Percentiles rank a stretch among this genome's conserved stretches.
Evolutionary conservation across 2,888 invertebrate species (phyloP).

Genomic region (Tiphia femorata): DNA sequence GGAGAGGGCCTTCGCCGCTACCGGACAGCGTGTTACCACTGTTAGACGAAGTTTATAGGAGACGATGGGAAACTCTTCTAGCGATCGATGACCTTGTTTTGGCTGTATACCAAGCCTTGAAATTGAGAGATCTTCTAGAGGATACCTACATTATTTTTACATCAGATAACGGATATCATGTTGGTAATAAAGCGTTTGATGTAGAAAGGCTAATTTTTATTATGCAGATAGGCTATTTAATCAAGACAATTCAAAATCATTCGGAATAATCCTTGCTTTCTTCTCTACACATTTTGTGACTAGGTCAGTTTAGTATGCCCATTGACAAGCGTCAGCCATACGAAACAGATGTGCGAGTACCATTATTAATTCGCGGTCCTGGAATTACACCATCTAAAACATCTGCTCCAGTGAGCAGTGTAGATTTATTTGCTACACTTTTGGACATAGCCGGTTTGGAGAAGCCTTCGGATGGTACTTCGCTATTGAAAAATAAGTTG

Average conservation of each 20-base stretch:
- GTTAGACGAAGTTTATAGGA: slow-evolving; percentile 80
- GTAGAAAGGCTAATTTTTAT: not conserved
- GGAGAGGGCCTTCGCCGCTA: slow-evolving; percentile 78
- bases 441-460: slow-evolving; percentile 77
- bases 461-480: slow-evolving; percentile 65
- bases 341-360: slow-evolving; percentile 89
- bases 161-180: slow-evolving; percentile 93
- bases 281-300: slow-evolving; percentile 16
- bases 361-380: slow-evolving; percentile 85
- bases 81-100: slow-evolving; percentile 90
- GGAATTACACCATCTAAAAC: slow-evolving; percentile 71
- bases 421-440: slow-evolving; percentile 90
- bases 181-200: slow-evolving; percentile 74
- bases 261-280: not conserved
- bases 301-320: slow-evolving; percentile 90
- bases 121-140: slow-evolving; percentile 72
- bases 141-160: slow-evolving; percentile 87
- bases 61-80: slow-evolving; percentile 84
- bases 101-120: slow-evolving; percentile 74
- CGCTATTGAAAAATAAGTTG: slow-evolving; percentile 51
- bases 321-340: slow-evolving; percentile 93
- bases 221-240: not conserved
- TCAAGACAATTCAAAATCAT: not conserved
- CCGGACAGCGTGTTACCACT: slow-evolving; percentile 72
- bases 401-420: slow-evolving; percentile 76